Base-by-base conservation (phyloP, 1,140 invertebrate genomes). In the Calosoma granatense region DNA sequence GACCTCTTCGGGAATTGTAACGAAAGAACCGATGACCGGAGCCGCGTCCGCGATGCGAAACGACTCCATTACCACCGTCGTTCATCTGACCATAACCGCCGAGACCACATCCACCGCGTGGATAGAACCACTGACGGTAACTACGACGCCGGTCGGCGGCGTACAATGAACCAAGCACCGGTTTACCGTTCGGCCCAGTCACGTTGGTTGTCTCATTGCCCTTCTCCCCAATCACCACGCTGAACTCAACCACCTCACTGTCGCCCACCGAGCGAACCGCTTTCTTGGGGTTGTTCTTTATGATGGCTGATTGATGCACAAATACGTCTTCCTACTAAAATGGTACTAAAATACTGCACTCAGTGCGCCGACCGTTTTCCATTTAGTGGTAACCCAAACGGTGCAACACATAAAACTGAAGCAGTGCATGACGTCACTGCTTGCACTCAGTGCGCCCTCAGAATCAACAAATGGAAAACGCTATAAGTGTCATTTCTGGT, bases 251-350 rank as follows among this genome's bases (percentile, higher is more conserved):
- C 58, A 89, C 84, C 80, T 99, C 97, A 52, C 95, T 95, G 78
- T 99, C 96, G 63, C 96, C 97, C 58, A 99, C 94, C 74, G 92
- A 96, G 69, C 95, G 86, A 63, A 98, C 92, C 69, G n/a, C n/a
- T n/a, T n/a, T n/a, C n/a, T n/a, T n/a, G n/a, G n/a, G n/a, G n/a
- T n/a, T n/a, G n/a, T n/a, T 91, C 90, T 79, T 99, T 99, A 66
- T 91, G 90, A 56, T 96, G 96, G 74, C 98, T 94, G 80, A 81
- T 79, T 93, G 96, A 81, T 99, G 97, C 60, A 99, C 95, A 81
- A 99, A 99, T 60, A 99, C 94, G 79, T 99, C 97, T 80, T 98
- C 95, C 78, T 97, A n/a, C n/a, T n/a, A n/a, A n/a, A n/a, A n/a
- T 97, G 64, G n/a, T n/a, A n/a, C n/a, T n/a, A n/a, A n/a, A n/a